Evolutionary conservation across 64 coral and sea anemone species (phyloP), one percentile per base, ranked within the genome.

Genomic region (Stylophora pistillata): DNA sequence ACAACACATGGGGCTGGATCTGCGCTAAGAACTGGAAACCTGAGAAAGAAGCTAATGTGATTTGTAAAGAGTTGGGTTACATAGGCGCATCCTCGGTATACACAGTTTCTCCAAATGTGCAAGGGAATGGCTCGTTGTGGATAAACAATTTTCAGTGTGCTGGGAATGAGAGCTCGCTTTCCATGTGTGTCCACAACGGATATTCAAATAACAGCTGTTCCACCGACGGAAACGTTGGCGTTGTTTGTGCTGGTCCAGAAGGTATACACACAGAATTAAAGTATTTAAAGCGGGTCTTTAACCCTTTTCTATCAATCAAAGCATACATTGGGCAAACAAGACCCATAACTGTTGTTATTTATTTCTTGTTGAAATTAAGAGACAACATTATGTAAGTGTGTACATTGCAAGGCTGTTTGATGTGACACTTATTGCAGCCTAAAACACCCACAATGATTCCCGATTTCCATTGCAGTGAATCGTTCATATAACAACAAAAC

Each of bases 131-230:
- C 2, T 14, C 21, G 25, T 78, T 78, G 9, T 76, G 71, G 71
- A 59, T 87, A 0, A 76, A 34, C 54, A 21, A n/a, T 76, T 13
- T 87, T 12, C 29, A 47, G 20, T 87, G 85, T 76, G 32, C 16
- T 58, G 85, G 85, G 60, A 76, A 73, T 61, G 85, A 87, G 41
- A 87, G 85, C 10, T 59, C 54, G 13, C 27, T 87, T 7, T 20
- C 20, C 14, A 56, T 57, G 15, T 87, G 85, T 76, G 28, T 55
- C 34, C 85, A 87, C 15, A 55, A 26, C 16, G 85, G 29, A 18
- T 76, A 72, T 71, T 23, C 71, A 2, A 60, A 74, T 34, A 10
- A 9, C 1, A 12, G 75, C 53, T 78, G 75, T 26, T 11, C 6
- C 4, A 47, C 25, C 16, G 74, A 41, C 12, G 52, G 56, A 52